phyloP scores from a whole-genome alignment of 2,888 invertebrate species.

The Blera fallax region DNA sequence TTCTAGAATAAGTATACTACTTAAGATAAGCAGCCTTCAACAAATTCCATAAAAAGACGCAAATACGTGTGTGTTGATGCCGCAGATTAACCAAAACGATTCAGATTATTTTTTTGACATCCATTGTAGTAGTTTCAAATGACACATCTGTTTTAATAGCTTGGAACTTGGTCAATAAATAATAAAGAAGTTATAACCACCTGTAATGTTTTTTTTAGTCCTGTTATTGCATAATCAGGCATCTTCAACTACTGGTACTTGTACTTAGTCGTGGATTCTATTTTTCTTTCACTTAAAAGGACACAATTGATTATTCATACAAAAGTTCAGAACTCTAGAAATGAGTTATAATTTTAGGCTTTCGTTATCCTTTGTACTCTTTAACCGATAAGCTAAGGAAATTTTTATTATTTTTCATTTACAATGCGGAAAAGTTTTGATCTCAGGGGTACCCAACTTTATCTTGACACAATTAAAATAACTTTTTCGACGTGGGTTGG shows the following conservation, averaged over 20 bases:
- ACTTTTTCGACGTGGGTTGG: background rate
- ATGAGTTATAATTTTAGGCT: background rate
- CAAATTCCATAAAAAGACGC: no score
- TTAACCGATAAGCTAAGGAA: background rate
- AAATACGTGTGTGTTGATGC: no score
- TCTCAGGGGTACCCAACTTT: background rate
- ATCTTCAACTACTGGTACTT: background rate
- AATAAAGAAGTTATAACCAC: background rate
- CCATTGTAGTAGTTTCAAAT: background rate
- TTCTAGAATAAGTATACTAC: no score
- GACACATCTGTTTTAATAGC: background rate
- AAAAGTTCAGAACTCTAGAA: background rate
- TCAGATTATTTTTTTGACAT: no score
- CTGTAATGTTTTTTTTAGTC: background rate
- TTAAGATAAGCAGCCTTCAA: no score
- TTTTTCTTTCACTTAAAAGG: background rate
- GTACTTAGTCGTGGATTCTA: background rate
- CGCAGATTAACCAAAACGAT: no score
- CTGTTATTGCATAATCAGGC: background rate
- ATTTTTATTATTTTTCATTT: background rate
- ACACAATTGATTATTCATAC: background rate
- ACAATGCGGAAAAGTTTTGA: background rate
- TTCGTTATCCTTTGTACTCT: background rate
- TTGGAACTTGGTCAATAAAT: background rate
- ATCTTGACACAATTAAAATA: constrained; percentile 31